A percentile compares a stretch with the other conserved stretches of the same genome.
phyloP scores from a whole-genome alignment of 2,113 vertebrate genomes.

The Myiagra hebetior region DNA sequence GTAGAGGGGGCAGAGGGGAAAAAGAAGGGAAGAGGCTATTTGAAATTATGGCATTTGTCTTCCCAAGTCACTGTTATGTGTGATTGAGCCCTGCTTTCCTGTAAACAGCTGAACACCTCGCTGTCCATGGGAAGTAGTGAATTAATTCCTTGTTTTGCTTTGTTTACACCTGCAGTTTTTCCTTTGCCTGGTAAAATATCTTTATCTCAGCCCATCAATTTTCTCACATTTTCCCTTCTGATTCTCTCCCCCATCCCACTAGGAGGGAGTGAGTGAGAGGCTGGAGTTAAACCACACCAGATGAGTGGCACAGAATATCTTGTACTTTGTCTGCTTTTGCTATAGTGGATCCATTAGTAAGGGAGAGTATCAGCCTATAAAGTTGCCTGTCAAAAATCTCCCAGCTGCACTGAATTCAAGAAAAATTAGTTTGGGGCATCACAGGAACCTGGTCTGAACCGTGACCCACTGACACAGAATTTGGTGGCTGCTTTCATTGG shows the following conservation, averaged over 20 bases:
- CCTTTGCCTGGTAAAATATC: not conserved
- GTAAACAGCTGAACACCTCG: not conserved
- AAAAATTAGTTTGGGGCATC: not conserved
- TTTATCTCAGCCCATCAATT: not conserved
- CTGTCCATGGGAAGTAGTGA: not conserved
- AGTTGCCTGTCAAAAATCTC: not conserved
- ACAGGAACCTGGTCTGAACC: not conserved
- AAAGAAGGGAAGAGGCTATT: not conserved
- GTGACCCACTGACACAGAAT: not conserved
- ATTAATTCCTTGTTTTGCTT: not conserved
- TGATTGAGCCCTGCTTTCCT: not conserved
- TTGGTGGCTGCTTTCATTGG: not conserved
- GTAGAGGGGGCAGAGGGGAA: no score
- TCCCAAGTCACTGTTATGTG: not conserved
- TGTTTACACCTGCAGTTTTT: not conserved
- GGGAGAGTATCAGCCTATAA: not conserved
- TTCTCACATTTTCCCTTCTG: not conserved
- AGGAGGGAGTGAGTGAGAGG: fast-evolving
- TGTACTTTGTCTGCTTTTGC: not conserved
- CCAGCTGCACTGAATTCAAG: not conserved
- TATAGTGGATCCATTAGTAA: not conserved
- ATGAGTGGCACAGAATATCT: not conserved
- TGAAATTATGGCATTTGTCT: not conserved
- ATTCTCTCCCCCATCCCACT: not conserved
- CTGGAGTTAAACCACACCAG: not conserved